Conservation (phyloP, 2,113 vertebrate genomes). For the Centropus bengalensis region DNA sequence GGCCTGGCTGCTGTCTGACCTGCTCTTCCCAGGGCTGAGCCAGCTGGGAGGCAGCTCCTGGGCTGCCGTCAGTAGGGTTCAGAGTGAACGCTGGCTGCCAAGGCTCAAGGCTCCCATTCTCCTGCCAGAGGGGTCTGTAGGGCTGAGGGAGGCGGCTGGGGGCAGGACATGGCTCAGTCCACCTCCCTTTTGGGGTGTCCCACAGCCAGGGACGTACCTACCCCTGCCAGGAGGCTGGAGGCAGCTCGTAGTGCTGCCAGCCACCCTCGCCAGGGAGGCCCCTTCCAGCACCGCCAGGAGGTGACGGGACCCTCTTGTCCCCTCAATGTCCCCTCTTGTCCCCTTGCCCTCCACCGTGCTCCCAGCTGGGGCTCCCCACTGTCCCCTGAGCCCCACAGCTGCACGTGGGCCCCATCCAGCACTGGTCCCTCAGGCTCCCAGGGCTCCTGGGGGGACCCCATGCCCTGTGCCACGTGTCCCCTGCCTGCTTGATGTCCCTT, state of each 20-base stretch:
- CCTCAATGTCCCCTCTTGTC: neutral
- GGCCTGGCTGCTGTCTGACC: fast-evolving
- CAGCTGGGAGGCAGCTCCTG: neutral
- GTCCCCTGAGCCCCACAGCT: neutral
- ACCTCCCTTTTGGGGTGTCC: neutral
- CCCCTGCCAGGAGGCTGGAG: neutral
- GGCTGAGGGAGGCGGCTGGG: fast-evolving
- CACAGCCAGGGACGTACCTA: fast-evolving
- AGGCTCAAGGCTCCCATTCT: neutral
- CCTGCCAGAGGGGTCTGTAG: neutral
- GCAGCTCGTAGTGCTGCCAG: neutral
- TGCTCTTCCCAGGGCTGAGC: neutral
- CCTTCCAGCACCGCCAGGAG: neutral
- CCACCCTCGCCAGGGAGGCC: neutral
- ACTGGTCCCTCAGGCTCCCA: neutral
- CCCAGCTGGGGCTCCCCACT: fast-evolving
- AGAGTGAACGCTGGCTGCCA: neutral
- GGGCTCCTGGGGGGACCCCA: neutral
- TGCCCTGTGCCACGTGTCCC: fast-evolving
- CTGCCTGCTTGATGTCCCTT: neutral
- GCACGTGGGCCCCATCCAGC: fast-evolving
- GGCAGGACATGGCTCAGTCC: neutral
- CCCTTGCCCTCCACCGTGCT: neutral
- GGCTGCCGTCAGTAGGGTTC: neutral
- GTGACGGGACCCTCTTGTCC: too few relatives aligned